These are phyloP conservation scores for Lerema accius DNA, from an alignment of 1,140 invertebrate genomes.

Conservation along the genomic window DNA sequence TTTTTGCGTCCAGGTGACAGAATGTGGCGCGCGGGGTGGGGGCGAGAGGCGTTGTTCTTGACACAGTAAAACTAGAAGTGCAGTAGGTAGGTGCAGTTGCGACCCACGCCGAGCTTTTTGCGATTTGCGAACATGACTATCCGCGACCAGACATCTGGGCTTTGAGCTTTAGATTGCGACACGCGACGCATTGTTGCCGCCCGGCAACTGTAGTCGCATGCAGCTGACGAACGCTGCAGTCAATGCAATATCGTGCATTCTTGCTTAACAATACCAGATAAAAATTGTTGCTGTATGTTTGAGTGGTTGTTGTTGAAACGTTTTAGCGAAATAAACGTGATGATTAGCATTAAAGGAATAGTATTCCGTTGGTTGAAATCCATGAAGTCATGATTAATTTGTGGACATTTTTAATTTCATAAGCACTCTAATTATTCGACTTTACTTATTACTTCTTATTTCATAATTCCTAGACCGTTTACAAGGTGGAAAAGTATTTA, in stretches of 20 bases:
- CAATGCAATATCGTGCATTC: conserved; percentile 8
- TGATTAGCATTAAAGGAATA: no score
- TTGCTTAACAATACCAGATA: conserved; percentile 8
- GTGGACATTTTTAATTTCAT: no score
- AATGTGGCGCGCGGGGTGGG: conserved; percentile 52
- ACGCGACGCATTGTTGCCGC: conserved; percentile 41
- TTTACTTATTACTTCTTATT: no score
- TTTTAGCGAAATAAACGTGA: neutral
- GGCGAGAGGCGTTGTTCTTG: conserved; percentile 79
- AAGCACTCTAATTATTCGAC: no score
- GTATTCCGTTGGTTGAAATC: no score
- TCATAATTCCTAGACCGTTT: no score
- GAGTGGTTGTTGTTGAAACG: conserved; percentile 10
- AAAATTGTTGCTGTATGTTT: conserved; percentile 1
- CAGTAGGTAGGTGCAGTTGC: conserved; percentile 80
- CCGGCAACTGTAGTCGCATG: conserved; percentile 26
- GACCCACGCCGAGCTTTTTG: conserved; percentile 78
- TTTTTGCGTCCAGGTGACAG: conserved; percentile 62
- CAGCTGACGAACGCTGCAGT: no score
- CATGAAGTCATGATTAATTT: no score
- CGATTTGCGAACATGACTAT: conserved; percentile 60
- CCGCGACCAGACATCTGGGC: conserved; percentile 50
- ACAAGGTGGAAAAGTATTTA: no score
- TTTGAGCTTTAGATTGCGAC: conserved; percentile 41
- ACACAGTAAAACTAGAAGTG: conserved; percentile 82